A percentile compares a stretch with the other conserved stretches of the same genome.
Evolutionary conservation across 1,140 invertebrate genomes (phyloP).

Genomic region (Drosophila pachea): DNA sequence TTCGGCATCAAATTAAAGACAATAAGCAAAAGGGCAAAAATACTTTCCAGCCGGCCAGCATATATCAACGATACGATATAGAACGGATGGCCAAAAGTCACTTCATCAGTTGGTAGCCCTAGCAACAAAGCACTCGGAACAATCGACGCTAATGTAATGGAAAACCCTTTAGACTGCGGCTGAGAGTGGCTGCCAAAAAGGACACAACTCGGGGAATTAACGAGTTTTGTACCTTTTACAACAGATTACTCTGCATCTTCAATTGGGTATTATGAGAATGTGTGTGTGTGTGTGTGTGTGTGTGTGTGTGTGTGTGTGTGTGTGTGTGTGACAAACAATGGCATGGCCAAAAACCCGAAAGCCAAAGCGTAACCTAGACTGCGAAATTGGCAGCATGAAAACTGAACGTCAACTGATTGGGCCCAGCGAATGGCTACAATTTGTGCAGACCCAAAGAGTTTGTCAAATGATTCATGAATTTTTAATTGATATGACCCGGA

Average conservation of each 20-base stretch:
- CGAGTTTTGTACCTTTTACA: conserved; percentile 61
- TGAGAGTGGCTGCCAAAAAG: conserved; percentile 25
- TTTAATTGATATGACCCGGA: conserved; percentile 65
- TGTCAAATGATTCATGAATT: conserved; percentile 77
- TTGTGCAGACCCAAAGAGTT: conserved; percentile 53
- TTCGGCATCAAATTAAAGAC: conserved; percentile 15
- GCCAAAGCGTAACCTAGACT: conserved; percentile 16
- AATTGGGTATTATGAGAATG: conserved; percentile 24
- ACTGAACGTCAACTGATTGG: conserved; percentile 43
- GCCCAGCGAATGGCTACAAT: conserved; percentile 33
- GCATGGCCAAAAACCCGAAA: conserved; percentile 13
- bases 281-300: background rate
- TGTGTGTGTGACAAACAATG: conserved; percentile 29
- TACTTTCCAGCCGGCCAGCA: background rate
- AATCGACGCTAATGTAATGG: conserved; percentile 45
- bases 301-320: conserved; percentile 9
- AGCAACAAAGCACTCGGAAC: conserved; percentile 23
- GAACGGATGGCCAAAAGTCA: conserved; percentile 16
- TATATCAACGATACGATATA: background rate
- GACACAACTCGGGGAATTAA: conserved; percentile 33
- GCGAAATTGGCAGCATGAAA: conserved; percentile 4
- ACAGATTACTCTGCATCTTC: conserved; percentile 60
- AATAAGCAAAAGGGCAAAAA: conserved; percentile 20
- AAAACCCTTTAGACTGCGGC: conserved; percentile 47
- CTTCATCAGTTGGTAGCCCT: conserved; percentile 30